A percentile compares a stretch with the other conserved stretches of the same genome.
Evolutionary conservation across 2,113 vertebrate genomes (phyloP).

Genomic region (Apodemus sylvaticus): DNA sequence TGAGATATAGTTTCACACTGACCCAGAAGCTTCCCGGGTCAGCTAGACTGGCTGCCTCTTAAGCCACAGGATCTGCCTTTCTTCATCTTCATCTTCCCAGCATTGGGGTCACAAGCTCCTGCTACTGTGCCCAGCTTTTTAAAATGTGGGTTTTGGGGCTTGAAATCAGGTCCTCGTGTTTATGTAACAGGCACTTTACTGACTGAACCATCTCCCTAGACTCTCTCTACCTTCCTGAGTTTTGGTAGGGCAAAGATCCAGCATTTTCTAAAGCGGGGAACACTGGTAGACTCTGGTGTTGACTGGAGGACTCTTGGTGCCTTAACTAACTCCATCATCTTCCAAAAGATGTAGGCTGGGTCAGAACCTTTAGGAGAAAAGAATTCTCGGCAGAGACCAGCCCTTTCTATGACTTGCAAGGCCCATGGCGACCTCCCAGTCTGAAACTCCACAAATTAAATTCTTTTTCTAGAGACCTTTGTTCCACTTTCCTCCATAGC

Average conservation of each 20-base stretch:
- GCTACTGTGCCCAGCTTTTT: background rate
- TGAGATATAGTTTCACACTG: too few relatives aligned
- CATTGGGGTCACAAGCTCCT: background rate
- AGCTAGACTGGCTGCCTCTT: background rate
- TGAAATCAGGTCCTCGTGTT: background rate
- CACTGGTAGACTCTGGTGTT: background rate
- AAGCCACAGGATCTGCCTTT: background rate
- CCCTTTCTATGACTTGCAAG: background rate
- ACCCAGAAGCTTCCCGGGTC: too few relatives aligned
- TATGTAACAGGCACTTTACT: background rate
- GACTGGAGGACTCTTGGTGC: background rate
- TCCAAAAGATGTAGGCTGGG: background rate
- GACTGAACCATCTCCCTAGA: background rate
- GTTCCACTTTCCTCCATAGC: background rate
- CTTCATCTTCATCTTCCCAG: too few relatives aligned
- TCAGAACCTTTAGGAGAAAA: background rate
- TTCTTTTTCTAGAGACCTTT: slow-evolving; percentile 51
- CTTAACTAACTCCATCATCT: background rate
- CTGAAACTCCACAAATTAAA: slow-evolving; percentile 18
- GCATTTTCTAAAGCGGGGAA: background rate
- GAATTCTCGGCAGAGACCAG: background rate
- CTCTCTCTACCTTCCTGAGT: background rate
- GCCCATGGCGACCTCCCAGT: background rate
- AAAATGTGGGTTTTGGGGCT: background rate
- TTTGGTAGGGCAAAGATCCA: background rate